Conservation (phyloP, 2,888 invertebrate genomes). For the Erebia ligea region DNA sequence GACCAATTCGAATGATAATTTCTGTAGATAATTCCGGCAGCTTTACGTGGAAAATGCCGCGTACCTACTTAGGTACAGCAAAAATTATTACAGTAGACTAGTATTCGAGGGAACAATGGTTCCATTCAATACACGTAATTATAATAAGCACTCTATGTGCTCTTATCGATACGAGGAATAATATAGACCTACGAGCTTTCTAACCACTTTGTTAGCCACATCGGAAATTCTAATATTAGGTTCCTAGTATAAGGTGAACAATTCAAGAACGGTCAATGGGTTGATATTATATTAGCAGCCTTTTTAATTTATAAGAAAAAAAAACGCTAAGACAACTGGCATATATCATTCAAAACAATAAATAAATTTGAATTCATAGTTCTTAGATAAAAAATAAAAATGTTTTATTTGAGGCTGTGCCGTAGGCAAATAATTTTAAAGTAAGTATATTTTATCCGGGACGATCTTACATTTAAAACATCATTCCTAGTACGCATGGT, state of each 20-base stretch:
- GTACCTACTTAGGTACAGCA: background rate
- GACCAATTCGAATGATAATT: background rate
- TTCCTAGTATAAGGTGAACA: background rate
- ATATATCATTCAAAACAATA: too few relatives aligned
- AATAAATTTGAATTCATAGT: too few relatives aligned
- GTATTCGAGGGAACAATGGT: background rate
- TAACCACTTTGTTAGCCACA: conserved; percentile 20
- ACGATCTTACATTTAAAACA: too few relatives aligned
- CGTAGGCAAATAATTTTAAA: too few relatives aligned
- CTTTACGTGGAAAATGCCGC: background rate
- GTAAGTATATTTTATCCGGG: too few relatives aligned
- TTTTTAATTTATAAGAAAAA: too few relatives aligned
- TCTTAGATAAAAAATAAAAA: too few relatives aligned
- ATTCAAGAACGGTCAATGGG: background rate
- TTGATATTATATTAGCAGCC: background rate
- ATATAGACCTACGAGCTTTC: conserved; percentile 11
- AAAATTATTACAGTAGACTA: background rate
- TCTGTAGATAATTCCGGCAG: background rate
- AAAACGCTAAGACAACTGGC: too few relatives aligned
- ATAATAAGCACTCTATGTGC: background rate
- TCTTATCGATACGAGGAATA: too few relatives aligned
- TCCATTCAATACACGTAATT: background rate
- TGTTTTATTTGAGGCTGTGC: too few relatives aligned
- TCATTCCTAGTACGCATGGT: too few relatives aligned
- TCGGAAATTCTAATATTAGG: conserved; percentile 26